Evolutionary conservation across 2,113 vertebrate genomes (phyloP), one percentile per base, ranked within the genome.

Genomic region (Sebastes fasciatus): DNA sequence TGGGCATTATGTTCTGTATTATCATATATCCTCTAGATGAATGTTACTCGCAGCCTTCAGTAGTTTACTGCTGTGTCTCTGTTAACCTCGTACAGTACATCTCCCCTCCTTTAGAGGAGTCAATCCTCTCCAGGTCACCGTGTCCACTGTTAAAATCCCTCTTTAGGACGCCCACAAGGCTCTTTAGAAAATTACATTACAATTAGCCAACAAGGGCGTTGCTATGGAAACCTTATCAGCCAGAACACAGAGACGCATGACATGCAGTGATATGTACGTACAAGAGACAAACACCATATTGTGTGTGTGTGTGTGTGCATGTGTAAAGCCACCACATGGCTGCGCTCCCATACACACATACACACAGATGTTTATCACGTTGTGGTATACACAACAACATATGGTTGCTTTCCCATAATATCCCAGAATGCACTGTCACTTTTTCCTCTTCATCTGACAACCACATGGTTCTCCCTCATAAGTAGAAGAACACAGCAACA

Each of bases 151-250:
- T 72, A 62, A 85, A 86, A 81, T 83, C 87, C 62, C 16, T 78
- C 68, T 45, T 60, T 2, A 19, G 54, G 70, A 55, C 1, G 5
- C 66, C 71, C 77, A 34, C 63, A 4, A 10, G 67, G 82, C 84
- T 85, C 79, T 88, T 81, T 67, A 82, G 80, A 48, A 82, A 84
- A 86, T 85, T 8, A 64, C 86, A 68, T 67, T 86, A 57, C 82
- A 80, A 64, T 84, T 21, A 23, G 45, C 21, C 21, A 1, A 23
- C 34, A 58, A 64, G 73, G 76, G 62, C 19, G 81, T 88, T 69
- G 55, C 87, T 13, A 68, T 85, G 77, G 74, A 65, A 61, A 86
- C 72, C 13, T 80, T 73, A 86, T 86, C 83, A 83, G 74, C 19
- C 63, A 60, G 48, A 68, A 17, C 6, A 62, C 77, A 74, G 66